Evolutionary conservation across 2,797 vertebrate species (phyloP).

Genomic region (Acanthopagrus latus): DNA sequence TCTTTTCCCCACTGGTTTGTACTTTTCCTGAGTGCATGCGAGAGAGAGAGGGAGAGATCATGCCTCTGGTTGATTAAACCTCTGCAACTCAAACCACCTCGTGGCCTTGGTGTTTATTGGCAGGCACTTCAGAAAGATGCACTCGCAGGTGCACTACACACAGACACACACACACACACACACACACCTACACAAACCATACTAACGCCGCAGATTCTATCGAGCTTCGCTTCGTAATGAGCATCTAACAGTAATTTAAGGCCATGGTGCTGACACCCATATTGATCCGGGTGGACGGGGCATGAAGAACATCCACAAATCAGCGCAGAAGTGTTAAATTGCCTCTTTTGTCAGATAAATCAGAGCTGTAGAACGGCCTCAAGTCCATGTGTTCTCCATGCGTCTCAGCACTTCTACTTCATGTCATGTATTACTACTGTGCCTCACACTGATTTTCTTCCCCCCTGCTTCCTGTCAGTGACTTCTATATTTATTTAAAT

Average conservation of each 20-base stretch:
- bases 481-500: constrained; percentile 37
- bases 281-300: constrained; percentile 79
- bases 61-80: constrained; percentile 71
- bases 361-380: constrained; percentile 40
- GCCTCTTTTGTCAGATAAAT: constrained; percentile 75
- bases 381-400: constrained; percentile 32
- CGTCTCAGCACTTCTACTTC: constrained; percentile 36
- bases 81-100: constrained; percentile 62
- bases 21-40: constrained; percentile 12
- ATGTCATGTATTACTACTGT: constrained; percentile 36
- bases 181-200: constrained; percentile 33
- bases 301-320: constrained; percentile 81
- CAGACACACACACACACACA: constrained; percentile 48
- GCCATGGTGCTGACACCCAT: constrained; percentile 71
- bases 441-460: constrained; percentile 33
- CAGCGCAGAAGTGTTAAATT: constrained; percentile 74
- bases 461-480: not conserved
- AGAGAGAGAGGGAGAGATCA: constrained; percentile 38
- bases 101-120: constrained; percentile 76
- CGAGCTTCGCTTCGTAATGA: constrained; percentile 77
- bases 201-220: constrained; percentile 51
- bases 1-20: not conserved
- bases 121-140: constrained; percentile 66
- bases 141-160: constrained; percentile 50
- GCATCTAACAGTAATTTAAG: constrained; percentile 81